These are phyloP conservation scores for Leptestheria dahalacensis DNA, from an alignment of 1,140 invertebrate species.

Conservation along the genomic window DNA sequence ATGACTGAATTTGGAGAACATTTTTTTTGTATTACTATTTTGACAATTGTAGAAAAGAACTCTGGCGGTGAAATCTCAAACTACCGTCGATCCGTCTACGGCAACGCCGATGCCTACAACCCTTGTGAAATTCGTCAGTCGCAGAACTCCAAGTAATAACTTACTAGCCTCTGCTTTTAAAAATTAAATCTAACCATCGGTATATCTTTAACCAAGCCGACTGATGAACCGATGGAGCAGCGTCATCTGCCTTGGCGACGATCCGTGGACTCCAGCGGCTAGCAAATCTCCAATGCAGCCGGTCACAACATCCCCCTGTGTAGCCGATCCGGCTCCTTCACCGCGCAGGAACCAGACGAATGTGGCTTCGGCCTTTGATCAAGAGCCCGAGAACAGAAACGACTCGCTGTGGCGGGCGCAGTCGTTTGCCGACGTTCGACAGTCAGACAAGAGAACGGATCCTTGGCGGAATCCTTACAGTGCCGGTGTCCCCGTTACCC, in stretches of 20 bases:
- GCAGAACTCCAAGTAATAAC: background rate
- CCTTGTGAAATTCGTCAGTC: background rate
- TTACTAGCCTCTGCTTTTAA: background rate
- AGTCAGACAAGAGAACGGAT: background rate
- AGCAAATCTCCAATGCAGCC: background rate
- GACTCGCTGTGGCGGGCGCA: background rate
- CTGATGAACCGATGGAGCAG: background rate
- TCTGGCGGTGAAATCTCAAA: background rate
- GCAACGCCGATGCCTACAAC: background rate
- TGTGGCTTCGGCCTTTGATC: too few species aligned
- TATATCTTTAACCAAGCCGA: background rate
- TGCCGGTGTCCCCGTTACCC: too few species aligned
- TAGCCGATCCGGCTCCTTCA: background rate
- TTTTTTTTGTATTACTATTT: background rate
- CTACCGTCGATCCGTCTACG: background rate
- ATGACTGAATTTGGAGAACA: too few species aligned
- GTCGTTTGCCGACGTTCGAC: background rate
- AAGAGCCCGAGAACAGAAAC: too few species aligned
- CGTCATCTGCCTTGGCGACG: background rate
- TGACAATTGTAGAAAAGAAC: background rate
- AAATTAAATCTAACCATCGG: background rate
- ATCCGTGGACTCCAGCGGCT: background rate
- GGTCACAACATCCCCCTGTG: background rate
- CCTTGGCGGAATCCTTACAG: background rate
- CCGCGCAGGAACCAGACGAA: background rate